These are phyloP conservation scores for Nomada fabriciana DNA, from an alignment of 2,888 invertebrate genomes.

Conservation along the genomic window DNA sequence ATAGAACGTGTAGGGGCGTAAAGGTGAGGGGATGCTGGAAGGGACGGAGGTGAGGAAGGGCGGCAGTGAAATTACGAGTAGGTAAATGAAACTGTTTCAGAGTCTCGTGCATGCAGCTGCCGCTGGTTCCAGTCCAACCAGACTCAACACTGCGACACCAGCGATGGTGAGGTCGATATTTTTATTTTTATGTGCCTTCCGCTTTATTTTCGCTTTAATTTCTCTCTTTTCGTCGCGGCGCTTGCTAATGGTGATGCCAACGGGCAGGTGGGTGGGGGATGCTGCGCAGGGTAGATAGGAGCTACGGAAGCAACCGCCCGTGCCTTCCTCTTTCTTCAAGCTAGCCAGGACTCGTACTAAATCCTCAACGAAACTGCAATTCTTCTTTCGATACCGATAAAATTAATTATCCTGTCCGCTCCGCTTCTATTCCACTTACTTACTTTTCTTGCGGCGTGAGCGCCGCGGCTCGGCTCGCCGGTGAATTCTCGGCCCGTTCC, in stretches of 20 bases:
- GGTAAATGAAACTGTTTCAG: conserved; percentile 76
- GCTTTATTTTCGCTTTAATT: conserved; percentile 73
- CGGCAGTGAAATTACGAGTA: conserved; percentile 71
- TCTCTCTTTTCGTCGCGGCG: conserved; percentile 73
- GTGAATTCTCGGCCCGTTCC: conserved; percentile 26
- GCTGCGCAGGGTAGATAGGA: conserved; percentile 50
- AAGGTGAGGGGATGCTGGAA: conserved; percentile 31
- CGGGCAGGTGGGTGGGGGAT: conserved; percentile 20
- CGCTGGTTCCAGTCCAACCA: conserved; percentile 58
- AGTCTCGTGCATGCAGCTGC: conserved; percentile 69
- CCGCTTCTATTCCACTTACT: conserved; percentile 48
- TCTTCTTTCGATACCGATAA: conserved; percentile 67
- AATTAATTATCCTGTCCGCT: conserved; percentile 69
- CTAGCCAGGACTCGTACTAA: conserved; percentile 35
- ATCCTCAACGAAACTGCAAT: conserved; percentile 65
- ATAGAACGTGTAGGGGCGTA: conserved; percentile 8
- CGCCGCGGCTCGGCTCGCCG: no score
- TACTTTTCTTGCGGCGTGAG: conserved; percentile 32
- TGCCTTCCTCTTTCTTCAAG: conserved; percentile 42
- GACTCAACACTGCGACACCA: conserved; percentile 45
- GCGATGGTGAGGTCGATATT: conserved; percentile 30
- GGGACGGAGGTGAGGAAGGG: conserved; percentile 38
- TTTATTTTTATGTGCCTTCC: conserved; percentile 71
- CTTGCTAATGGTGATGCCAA: conserved; percentile 66
- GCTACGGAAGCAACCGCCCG: conserved; percentile 46